These are phyloP conservation scores for Thecocarcelia acutangulata DNA, from an alignment of 2,888 invertebrate species.

Conservation along the genomic window DNA sequence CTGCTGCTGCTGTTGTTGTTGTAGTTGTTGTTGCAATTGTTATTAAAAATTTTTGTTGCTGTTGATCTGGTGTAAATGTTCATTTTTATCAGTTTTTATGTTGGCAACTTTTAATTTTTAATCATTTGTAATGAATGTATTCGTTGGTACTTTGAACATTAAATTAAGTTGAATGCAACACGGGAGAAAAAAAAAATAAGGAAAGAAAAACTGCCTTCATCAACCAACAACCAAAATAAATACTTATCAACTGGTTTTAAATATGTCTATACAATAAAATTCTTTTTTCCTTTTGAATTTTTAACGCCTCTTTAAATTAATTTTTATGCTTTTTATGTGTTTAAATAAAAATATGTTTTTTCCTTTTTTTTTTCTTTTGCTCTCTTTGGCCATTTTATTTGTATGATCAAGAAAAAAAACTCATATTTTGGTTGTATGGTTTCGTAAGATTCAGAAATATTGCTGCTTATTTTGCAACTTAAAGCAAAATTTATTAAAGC, in stretches of 20 bases:
- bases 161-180: conserved; percentile 68
- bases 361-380: conserved; percentile 8
- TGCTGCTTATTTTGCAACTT: conserved; percentile 15
- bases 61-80: conserved; percentile 54
- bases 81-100: conserved; percentile 70
- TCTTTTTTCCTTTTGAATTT: conserved; percentile 79
- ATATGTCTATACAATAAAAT: conserved; percentile 42
- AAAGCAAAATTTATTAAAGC: conserved; percentile 20
- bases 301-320: conserved; percentile 75
- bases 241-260: conserved; percentile 63
- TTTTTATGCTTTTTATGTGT: conserved; percentile 63
- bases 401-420: conserved; percentile 45
- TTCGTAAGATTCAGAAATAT: conserved; percentile 17
- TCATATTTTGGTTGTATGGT: conserved; percentile 16
- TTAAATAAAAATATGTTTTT: conserved; percentile 15
- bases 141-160: conserved; percentile 40
- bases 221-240: conserved; percentile 16
- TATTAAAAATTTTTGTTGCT: conserved; percentile 33
- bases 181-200: conserved; percentile 57
- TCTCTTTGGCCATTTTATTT: conserved; percentile 19
- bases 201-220: too few relatives aligned
- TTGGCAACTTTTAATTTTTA: conserved; percentile 71
- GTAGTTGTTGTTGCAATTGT: conserved; percentile 63
- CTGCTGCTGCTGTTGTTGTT: too few relatives aligned
- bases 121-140: conserved; percentile 69